Evolutionary conservation across 2,113 vertebrate genomes (phyloP).

Genomic region (Daubentonia madagascariensis): DNA sequence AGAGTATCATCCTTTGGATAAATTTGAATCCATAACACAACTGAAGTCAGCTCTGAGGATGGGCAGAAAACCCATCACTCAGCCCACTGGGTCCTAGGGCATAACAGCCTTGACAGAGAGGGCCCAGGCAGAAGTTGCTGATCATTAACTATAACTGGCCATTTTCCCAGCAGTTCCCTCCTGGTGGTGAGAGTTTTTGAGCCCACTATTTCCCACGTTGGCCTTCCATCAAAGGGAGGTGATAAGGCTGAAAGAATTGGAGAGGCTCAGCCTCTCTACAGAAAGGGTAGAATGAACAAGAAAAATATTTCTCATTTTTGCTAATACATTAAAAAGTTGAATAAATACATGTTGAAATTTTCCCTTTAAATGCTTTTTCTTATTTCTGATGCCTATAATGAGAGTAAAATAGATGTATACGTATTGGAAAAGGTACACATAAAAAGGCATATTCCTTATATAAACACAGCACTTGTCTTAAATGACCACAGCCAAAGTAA

Average conservation of each 20-base stretch:
- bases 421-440: not conserved
- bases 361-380: not conserved
- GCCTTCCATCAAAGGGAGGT: not conserved
- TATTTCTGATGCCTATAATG: not conserved
- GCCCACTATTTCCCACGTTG: rapidly evolving
- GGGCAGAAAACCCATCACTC: not conserved
- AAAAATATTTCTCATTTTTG: not conserved
- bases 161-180: not conserved
- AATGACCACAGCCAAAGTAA: constrained; percentile 18
- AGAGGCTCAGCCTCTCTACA: not conserved
- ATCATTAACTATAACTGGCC: rapidly evolving
- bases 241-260: not conserved
- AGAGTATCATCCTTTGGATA: not conserved
- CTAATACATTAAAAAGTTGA: not conserved
- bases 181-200: not conserved
- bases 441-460: not conserved
- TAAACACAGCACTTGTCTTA: not conserved
- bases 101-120: not conserved
- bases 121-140: not conserved
- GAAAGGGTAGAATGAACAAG: not conserved
- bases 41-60: not conserved
- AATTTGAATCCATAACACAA: not conserved
- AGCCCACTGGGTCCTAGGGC: too few relatives aligned
- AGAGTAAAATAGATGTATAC: not conserved
- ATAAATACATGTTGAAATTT: constrained; percentile 5